These are phyloP conservation scores for Ceratina calcarata DNA, from an alignment of 1,140 invertebrate species.

Conservation along the genomic window DNA sequence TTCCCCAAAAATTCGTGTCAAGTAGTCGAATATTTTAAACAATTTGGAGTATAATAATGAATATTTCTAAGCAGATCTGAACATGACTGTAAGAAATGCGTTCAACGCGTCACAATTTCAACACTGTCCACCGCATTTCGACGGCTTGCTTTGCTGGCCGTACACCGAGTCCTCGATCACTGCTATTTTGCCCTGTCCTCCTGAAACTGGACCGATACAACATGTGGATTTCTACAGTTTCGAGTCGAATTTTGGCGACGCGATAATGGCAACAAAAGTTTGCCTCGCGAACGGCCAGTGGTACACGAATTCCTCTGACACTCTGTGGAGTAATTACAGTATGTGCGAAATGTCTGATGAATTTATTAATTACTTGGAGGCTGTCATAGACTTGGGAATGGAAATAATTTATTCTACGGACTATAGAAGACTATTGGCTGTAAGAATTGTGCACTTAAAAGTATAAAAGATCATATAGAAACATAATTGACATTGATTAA, in stretches of 20 bases:
- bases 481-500: neutral
- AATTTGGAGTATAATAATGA: neutral
- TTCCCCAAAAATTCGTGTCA: neutral
- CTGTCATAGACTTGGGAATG: slow-evolving; percentile 21
- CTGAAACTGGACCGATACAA: slow-evolving; percentile 54
- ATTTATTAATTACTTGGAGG: neutral
- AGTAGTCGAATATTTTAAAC: no score
- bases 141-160: slow-evolving; percentile 76
- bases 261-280: slow-evolving; percentile 62
- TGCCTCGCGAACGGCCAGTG: slow-evolving; percentile 70
- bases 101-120: neutral
- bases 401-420: slow-evolving; percentile 20
- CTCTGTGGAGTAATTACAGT: slow-evolving; percentile 74
- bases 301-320: slow-evolving; percentile 61
- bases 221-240: neutral
- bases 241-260: neutral
- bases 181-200: slow-evolving; percentile 69
- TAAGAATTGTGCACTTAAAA: slow-evolving; percentile 24
- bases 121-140: slow-evolving; percentile 72
- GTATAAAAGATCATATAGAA: no score
- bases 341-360: slow-evolving; percentile 62
- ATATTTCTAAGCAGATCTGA: slow-evolving; percentile 1
- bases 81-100: neutral
- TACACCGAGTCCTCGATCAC: slow-evolving; percentile 56
- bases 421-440: slow-evolving; percentile 28